Conservation (phyloP, 2,113 vertebrate genomes). For the Anolis sagrei region DNA sequence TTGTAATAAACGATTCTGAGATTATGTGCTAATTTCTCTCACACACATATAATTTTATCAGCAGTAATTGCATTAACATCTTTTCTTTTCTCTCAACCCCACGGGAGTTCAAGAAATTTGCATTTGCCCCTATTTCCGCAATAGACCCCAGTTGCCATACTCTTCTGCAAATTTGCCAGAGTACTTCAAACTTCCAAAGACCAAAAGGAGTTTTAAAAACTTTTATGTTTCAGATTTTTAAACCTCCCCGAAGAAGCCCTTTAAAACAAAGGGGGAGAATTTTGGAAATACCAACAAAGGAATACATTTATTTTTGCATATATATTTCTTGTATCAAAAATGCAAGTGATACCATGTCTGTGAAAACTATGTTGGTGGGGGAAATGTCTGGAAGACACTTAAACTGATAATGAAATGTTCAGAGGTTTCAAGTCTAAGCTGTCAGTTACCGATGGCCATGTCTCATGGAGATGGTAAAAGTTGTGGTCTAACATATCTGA, state of each 20-base stretch:
- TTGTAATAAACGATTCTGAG: conserved; percentile 63
- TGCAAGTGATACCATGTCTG: background rate
- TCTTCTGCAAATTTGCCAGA: conserved; percentile 47
- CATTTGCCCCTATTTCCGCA: conserved; percentile 45
- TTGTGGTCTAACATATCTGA: background rate
- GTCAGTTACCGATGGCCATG: too few relatives aligned
- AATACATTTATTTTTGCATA: conserved; percentile 11
- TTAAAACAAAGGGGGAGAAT: background rate
- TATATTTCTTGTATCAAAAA: conserved; percentile 34
- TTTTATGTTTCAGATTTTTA: conserved; percentile 32
- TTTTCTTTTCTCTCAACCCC: conserved; percentile 43
- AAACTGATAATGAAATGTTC: background rate
- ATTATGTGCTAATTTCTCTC: conserved; percentile 62
- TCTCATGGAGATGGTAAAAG: background rate
- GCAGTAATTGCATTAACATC: conserved; percentile 63
- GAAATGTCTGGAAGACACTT: background rate
- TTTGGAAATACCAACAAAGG: background rate
- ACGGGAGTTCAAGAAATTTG: conserved; percentile 57
- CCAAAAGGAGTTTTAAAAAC: background rate
- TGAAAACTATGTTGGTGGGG: too few relatives aligned
- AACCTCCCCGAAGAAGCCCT: conserved; percentile 23
- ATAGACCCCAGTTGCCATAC: background rate
- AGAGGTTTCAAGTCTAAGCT: background rate
- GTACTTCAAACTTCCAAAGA: background rate
- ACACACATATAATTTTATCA: conserved; percentile 59